Evolutionary conservation across 2,888 invertebrate species (phyloP).

Genomic region (Drosophila quasianomalipes): DNA sequence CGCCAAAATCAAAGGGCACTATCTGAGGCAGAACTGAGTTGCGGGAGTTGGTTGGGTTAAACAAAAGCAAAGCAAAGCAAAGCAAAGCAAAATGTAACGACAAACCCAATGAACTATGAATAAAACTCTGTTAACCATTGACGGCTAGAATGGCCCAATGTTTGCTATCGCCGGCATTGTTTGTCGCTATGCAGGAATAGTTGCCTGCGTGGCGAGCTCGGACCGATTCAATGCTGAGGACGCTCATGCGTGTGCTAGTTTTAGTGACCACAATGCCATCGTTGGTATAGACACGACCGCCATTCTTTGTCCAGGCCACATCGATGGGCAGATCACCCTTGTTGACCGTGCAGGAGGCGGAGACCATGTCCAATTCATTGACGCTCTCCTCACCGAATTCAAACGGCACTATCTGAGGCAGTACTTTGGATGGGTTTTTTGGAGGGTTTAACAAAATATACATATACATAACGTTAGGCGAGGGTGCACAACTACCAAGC

Average conservation of each 20-base stretch:
- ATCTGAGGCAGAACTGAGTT: conserved; percentile 89
- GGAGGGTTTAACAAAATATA: conserved; percentile 38
- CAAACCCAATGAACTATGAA: conserved; percentile 5
- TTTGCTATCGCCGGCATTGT: conserved; percentile 87
- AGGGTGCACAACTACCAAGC: conserved; percentile 32
- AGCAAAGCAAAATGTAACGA: conserved; percentile 27
- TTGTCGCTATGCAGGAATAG: conserved; percentile 88
- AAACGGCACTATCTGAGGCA: conserved; percentile 90
- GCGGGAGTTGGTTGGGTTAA: conserved; percentile 19
- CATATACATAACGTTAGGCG: conserved; percentile 22
- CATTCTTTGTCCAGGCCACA: conserved; percentile 90
- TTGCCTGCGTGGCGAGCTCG: conserved; percentile 88
- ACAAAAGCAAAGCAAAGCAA: conserved; percentile 35
- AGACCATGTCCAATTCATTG: conserved; percentile 90
- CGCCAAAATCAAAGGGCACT: conserved; percentile 90
- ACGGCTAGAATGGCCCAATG: conserved; percentile 88
- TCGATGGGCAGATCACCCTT: conserved; percentile 92
- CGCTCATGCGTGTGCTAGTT: conserved; percentile 88
- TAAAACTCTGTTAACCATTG: conserved; percentile 86
- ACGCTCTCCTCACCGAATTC: conserved; percentile 90
- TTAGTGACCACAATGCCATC: conserved; percentile 87
- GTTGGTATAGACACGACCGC: conserved; percentile 85
- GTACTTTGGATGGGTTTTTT: conserved; percentile 85
- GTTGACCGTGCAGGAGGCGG: conserved; percentile 90
- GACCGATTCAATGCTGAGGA: conserved; percentile 88